Base-by-base conservation (phyloP, 2,113 vertebrate species). In the Coryphaenoides rupestris region DNA sequence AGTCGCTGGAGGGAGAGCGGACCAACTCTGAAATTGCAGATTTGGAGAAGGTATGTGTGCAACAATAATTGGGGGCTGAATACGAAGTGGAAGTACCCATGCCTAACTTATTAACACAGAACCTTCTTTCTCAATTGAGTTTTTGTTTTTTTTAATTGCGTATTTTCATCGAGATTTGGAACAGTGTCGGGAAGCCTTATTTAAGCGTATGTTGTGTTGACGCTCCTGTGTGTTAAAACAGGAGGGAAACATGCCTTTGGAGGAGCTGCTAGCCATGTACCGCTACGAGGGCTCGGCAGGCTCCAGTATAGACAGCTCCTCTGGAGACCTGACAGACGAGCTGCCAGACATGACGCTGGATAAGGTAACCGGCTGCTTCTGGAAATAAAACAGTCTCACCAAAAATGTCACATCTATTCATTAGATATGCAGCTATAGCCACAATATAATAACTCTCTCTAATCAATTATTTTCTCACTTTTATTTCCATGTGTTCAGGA, bases 271-370 rank as follows among this genome's bases (percentile, higher is more conserved):
- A 82, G 95, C 96, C 21, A 96, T 99, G 75, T 99, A 99, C 87
- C 95, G 96, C 56, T 99, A 95, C 61, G 97, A 98, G 79, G 87
- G 93, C 1, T 81, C 95, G 57, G 91, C 93, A 0, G 90, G 91
- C 65, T 96, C 96, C 65, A 98, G 93, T 83, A 92, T 91, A 0
- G 92, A 95, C 79, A 96, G 96, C 74, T 98, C 96, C 19, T 96
- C 97, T 50, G 95, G 93, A 78, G 97, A 97, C 83, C 93, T 99
- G 66, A 94, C 95, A 16, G 96, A 98, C 85, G 96, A 98, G 53
- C 89, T 98, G 47, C 97, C 97, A 58, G 97, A 99, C 79, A 99
- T 99, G 97, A 99, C 96, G 77, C 85, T 99, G 66, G 97, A 99
- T 86, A 99, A 99, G 90, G 97, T 96, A 85, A 90, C 88, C 55